A percentile compares a stretch with the other conserved stretches of the same genome.
phyloP scores from a whole-genome alignment of 37 sponge, comb jelly and placozoan genomes.

The Beroe forskalii region DNA sequence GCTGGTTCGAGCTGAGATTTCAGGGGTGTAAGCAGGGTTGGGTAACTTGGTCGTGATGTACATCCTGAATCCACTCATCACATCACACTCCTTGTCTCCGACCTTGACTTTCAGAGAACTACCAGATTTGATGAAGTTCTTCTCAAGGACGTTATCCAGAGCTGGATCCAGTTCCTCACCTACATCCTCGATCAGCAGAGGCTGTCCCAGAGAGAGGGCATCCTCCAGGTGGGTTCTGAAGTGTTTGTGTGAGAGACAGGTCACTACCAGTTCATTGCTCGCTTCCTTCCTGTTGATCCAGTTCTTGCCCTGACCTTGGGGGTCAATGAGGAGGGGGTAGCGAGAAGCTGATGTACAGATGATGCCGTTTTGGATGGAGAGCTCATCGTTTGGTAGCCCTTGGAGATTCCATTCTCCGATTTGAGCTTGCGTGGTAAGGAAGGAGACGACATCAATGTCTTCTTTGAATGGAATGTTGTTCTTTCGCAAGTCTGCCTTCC shows the following conservation, averaged over 20 bases:
- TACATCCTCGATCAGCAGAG: constrained; percentile 91
- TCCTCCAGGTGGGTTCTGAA: constrained; percentile 96
- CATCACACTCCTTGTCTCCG: constrained; percentile 98
- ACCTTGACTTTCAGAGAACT: constrained; percentile 86
- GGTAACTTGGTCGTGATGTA: constrained; percentile 98
- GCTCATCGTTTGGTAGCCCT: constrained; percentile 97
- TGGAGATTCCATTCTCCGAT: constrained; percentile 98
- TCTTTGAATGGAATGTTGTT: constrained; percentile 82
- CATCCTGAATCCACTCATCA: constrained; percentile 88
- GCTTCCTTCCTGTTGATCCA: constrained; percentile 91
- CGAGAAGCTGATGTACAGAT: constrained; percentile 94
- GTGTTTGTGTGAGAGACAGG: constrained; percentile 94
- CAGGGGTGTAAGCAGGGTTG: constrained; percentile 97
- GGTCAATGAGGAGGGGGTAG: constrained; percentile 95
- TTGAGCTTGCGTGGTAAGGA: constrained; percentile 64
- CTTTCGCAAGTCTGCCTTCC: constrained; percentile 82
- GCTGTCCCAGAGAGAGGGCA: constrained; percentile 88
- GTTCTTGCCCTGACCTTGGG: constrained; percentile 97
- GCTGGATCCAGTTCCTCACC: constrained; percentile 98
- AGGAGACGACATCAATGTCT: constrained; percentile 77
- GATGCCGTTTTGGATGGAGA: constrained; percentile 96
- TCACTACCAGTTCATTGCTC: constrained; percentile 77
- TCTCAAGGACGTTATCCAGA: constrained; percentile 97
- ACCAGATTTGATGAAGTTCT: constrained; percentile 99
- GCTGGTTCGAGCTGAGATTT: constrained; percentile 84